Percentiles rank a stretch among this genome's conserved stretches.
These are phyloP conservation scores for Myocastor coypus DNA, from an alignment of 2,113 vertebrate species.

Conservation along the genomic window DNA sequence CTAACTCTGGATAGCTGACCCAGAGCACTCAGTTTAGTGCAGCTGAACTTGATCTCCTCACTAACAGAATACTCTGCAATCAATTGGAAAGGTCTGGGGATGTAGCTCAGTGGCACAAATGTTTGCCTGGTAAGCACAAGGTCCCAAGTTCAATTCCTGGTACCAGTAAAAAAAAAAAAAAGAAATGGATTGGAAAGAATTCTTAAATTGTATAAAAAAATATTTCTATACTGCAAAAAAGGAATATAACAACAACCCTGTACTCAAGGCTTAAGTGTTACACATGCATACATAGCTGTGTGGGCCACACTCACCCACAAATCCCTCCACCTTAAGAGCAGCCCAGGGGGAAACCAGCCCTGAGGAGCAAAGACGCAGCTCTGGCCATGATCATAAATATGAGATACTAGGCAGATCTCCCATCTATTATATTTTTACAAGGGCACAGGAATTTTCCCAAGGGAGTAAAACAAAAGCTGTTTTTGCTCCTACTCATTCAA, in stretches of 20 bases:
- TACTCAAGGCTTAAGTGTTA: background rate
- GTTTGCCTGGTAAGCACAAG: no score
- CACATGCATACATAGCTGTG: background rate
- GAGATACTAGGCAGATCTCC: background rate
- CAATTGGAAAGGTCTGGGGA: background rate
- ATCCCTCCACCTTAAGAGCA: background rate
- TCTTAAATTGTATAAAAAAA: slow-evolving; percentile 1
- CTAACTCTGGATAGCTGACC: background rate
- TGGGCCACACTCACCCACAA: background rate
- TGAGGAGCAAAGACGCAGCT: background rate
- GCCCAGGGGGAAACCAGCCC: background rate
- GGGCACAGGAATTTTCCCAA: background rate
- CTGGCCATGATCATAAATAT: background rate
- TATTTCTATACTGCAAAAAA: background rate
- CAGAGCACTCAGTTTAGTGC: background rate
- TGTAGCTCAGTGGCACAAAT: no score
- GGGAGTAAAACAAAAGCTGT: background rate
- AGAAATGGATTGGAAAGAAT: background rate
- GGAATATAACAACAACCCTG: background rate
- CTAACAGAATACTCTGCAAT: background rate
- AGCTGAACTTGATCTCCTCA: background rate
- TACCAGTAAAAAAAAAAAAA: no score
- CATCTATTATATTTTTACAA: background rate
- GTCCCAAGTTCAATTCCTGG: no score
- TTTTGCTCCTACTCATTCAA: background rate